phyloP scores from a whole-genome alignment of 2,113 vertebrate genomes.

The Podarcis raffonei region DNA sequence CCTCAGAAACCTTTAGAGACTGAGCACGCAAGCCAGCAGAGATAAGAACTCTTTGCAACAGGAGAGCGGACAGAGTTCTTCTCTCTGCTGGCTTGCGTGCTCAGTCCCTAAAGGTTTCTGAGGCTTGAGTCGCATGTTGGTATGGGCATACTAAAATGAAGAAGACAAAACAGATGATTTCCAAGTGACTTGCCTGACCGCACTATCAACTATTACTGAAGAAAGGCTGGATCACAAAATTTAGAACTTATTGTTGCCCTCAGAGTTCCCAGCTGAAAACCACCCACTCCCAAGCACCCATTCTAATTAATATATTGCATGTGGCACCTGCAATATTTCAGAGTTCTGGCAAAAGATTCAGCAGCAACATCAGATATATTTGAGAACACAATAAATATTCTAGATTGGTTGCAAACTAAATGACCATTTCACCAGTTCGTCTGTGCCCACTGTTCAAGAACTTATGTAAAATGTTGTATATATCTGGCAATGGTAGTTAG shows the following conservation, averaged over 20 bases:
- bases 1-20: too few species aligned
- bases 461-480: not conserved
- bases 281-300: not conserved
- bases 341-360: not conserved
- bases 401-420: not conserved
- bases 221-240: not conserved
- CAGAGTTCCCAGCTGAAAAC: too few species aligned
- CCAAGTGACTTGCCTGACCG: not conserved
- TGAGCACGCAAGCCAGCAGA: too few species aligned
- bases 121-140: too few species aligned
- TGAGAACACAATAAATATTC: not conserved
- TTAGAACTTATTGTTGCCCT: not conserved
- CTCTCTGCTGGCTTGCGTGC: too few species aligned
- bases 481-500: not conserved
- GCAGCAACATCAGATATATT: not conserved
- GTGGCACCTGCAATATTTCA: not conserved
- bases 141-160: not conserved
- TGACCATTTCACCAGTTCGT: not conserved
- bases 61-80: too few species aligned
- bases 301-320: not conserved
- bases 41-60: too few species aligned
- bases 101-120: too few species aligned
- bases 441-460: not conserved
- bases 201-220: not conserved
- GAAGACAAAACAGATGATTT: not conserved